Evolutionary conservation across 2,113 vertebrate species (phyloP).

Genomic region (Serilophus lunatus): DNA sequence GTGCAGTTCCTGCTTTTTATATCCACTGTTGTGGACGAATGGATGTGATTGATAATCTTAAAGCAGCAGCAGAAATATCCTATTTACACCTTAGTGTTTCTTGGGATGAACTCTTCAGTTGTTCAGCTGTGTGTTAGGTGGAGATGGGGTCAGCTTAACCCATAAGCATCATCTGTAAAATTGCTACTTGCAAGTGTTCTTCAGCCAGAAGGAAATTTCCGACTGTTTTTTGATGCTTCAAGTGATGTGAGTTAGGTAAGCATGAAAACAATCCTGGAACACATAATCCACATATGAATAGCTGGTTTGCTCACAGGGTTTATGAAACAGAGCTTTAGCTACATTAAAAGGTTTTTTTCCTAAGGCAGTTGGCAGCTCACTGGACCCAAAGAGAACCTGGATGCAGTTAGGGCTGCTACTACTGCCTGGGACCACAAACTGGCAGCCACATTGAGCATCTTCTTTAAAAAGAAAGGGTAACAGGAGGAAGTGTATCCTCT

Average conservation of each 20-base stretch:
- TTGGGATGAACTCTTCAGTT: background rate
- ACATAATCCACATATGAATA: background rate
- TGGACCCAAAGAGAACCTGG: background rate
- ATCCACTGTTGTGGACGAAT: background rate
- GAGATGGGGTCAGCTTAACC: background rate
- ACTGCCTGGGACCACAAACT: background rate
- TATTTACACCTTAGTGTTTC: background rate
- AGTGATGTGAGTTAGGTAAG: background rate
- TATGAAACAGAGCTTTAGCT: background rate
- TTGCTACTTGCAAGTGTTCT: background rate
- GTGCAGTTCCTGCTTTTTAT: background rate
- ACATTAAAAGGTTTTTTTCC: background rate
- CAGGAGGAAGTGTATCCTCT: background rate
- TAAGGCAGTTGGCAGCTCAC: background rate
- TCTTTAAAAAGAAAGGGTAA: background rate
- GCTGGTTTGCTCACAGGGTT: background rate
- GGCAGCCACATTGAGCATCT: fast-evolving
- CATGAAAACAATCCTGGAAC: background rate
- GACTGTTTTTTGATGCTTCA: background rate
- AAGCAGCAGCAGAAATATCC: background rate
- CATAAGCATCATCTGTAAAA: background rate
- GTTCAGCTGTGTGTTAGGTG: background rate
- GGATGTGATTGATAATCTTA: background rate
- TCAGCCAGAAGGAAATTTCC: background rate
- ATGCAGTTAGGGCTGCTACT: background rate